phyloP scores from a whole-genome alignment of 2,113 vertebrate genomes.

The Spea multiplicata region DNA sequence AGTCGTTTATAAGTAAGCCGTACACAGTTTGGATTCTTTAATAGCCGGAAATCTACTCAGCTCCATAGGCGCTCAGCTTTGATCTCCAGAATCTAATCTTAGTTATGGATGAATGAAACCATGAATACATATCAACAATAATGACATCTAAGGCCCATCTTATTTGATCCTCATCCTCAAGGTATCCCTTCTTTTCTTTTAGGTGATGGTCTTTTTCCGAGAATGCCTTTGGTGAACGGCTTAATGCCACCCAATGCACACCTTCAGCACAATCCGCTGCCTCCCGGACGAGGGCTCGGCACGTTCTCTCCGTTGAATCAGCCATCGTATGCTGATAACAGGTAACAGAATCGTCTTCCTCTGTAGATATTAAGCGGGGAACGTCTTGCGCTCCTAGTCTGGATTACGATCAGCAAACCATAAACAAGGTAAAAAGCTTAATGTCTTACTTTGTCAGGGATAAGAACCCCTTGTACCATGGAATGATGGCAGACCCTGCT shows the following conservation, averaged over 20 bases:
- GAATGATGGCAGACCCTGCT: constrained; percentile 74
- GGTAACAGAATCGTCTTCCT: constrained; percentile 52
- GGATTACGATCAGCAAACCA: too few relatives aligned
- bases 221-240: constrained; percentile 85
- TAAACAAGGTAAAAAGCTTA: too few relatives aligned
- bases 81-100: too few relatives aligned
- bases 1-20: too few relatives aligned
- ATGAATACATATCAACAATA: too few relatives aligned
- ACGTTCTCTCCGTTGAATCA: constrained; percentile 76
- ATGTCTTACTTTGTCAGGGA: constrained; percentile 65
- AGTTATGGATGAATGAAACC: too few relatives aligned
- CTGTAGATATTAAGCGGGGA: too few relatives aligned
- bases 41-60: too few relatives aligned
- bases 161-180: background rate
- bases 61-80: too few relatives aligned
- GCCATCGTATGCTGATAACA: constrained; percentile 67
- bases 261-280: constrained; percentile 66
- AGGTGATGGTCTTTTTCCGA: constrained; percentile 79
- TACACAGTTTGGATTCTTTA: too few relatives aligned
- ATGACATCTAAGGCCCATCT: too few relatives aligned
- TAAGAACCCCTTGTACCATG: constrained; percentile 77
- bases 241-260: constrained; percentile 75
- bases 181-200: constrained; percentile 20
- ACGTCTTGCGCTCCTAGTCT: too few relatives aligned
- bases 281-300: constrained; percentile 65